Conservation (phyloP, 1,140 invertebrate species). For the Batillaria attramentaria region DNA sequence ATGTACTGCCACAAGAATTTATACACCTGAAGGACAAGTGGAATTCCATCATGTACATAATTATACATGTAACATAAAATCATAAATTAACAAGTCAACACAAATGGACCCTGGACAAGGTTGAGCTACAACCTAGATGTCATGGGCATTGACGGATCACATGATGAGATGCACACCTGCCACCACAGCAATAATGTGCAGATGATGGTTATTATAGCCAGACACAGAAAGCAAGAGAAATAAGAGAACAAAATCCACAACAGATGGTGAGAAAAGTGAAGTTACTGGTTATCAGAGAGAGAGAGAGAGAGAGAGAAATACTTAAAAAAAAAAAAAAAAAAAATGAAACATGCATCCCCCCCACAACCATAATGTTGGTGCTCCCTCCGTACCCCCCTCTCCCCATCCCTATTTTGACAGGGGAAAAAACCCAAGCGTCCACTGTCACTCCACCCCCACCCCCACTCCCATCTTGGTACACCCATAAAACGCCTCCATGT, state of each 20-base stretch:
- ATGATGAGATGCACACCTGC: too few species aligned
- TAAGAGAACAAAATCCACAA: too few species aligned
- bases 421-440: background rate
- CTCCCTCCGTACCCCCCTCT: too few species aligned
- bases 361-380: background rate
- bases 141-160: too few species aligned
- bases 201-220: too few species aligned
- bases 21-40: background rate
- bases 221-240: too few species aligned
- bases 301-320: background rate
- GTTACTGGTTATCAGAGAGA: too few species aligned
- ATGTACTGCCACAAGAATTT: background rate
- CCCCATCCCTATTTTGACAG: background rate
- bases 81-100: background rate
- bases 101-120: too few species aligned
- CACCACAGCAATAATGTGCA: too few species aligned
- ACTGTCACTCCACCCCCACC: background rate
- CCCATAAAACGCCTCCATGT: background rate
- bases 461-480: background rate
- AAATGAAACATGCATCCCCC: background rate
- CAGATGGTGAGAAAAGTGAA: too few species aligned
- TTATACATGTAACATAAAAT: background rate
- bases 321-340: background rate
- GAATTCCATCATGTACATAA: background rate
- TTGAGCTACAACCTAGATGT: too few species aligned